Conservation (phyloP, 2,113 vertebrate species). For the Poeciliopsis retropinna region DNA sequence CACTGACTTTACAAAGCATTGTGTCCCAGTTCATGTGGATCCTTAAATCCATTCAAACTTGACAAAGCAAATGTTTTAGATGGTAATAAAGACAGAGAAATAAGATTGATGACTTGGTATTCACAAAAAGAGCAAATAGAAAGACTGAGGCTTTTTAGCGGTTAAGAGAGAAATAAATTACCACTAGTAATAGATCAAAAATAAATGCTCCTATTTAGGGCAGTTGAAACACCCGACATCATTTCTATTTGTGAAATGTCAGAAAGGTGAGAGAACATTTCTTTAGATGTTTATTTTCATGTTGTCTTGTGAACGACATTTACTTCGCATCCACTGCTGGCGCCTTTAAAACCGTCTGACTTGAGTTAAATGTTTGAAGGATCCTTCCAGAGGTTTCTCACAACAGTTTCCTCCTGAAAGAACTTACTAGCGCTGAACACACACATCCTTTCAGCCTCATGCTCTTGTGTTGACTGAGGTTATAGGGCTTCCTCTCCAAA, state of each 20-base stretch:
- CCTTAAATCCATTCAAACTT: not conserved
- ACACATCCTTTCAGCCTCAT: not conserved
- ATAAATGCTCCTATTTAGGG: too few relatives aligned
- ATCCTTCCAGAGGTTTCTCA: too few relatives aligned
- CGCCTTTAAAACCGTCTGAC: too few relatives aligned
- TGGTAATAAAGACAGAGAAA: slow-evolving; percentile 9
- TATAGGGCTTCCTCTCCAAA: not conserved
- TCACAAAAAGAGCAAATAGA: slow-evolving; percentile 2
- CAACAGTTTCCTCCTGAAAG: not conserved
- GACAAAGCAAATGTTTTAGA: not conserved
- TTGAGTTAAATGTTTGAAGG: too few relatives aligned
- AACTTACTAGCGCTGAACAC: not conserved
- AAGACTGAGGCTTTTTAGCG: not conserved
- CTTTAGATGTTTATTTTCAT: too few relatives aligned
- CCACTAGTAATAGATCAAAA: too few relatives aligned
- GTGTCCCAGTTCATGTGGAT: not conserved
- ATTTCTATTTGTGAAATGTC: too few relatives aligned
- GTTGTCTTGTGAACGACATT: too few relatives aligned
- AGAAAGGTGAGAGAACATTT: too few relatives aligned
- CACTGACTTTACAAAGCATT: too few relatives aligned
- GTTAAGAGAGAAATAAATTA: not conserved
- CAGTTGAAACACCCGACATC: too few relatives aligned
- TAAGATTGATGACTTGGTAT: slow-evolving; percentile 7
- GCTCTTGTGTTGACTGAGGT: not conserved
- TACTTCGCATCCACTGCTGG: too few relatives aligned